Evolutionary conservation across 2,113 vertebrate species (phyloP).

Genomic region (Genyomyrus donnyi): DNA sequence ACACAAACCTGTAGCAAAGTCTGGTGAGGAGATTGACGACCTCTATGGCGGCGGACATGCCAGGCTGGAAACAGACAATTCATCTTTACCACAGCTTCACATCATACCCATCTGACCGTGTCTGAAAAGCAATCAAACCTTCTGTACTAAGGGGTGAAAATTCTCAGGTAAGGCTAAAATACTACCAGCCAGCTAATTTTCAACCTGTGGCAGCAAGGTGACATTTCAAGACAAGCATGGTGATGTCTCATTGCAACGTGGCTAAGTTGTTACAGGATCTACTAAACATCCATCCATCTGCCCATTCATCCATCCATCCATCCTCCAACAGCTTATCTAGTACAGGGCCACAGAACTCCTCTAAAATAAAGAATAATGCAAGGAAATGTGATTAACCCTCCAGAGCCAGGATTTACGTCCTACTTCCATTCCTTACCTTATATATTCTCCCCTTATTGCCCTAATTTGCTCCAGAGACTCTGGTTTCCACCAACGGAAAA

Average conservation of each 20-base stretch:
- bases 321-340: not conserved
- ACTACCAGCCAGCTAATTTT: not conserved
- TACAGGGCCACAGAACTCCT: not conserved
- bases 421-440: not conserved
- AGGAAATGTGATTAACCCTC: not conserved
- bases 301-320: not conserved
- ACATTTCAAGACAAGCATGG: not conserved
- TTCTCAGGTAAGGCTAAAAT: not conserved
- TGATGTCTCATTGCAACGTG: not conserved
- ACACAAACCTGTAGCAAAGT: not conserved
- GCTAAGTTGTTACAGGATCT: not conserved
- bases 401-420: not conserved
- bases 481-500: not conserved
- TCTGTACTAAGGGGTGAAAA: not conserved
- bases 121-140: not conserved
- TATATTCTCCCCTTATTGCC: not conserved
- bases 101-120: not conserved
- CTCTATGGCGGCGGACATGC: not conserved
- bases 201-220: not conserved
- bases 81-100: not conserved
- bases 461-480: not conserved
- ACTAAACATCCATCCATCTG: not conserved
- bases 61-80: not conserved
- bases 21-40: not conserved
- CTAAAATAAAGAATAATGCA: not conserved